Base-by-base conservation (phyloP, 1,140 invertebrate genomes). In the Drosophila dunni region DNA sequence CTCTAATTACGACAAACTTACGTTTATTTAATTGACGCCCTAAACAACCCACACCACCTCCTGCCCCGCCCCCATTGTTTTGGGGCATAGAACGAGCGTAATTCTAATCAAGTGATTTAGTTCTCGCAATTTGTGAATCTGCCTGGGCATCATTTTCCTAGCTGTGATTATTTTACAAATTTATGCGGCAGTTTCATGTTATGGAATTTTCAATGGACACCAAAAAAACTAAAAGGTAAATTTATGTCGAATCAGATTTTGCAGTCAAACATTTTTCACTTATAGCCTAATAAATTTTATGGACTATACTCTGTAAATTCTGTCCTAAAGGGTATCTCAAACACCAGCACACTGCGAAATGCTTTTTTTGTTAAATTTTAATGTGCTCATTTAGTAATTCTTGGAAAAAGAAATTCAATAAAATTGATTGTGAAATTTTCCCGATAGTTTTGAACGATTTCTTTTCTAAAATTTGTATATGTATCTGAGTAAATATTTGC, bases 171-270 rank as follows among this genome's bases (percentile, higher is more conserved):
- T 75, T 79, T 89, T 56, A 79, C 81, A 91, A 91, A 91, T 91
- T 82, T 91, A 91, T 91, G 89, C 89, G 71, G 71, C 81, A 89
- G 75, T 91, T 91, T 91, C 73, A 91, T 91, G 89, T 91, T 91
- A 91, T 91, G 89, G 89, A 91, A 91, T 75, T 91, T 91, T 78
- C 89, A 91, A 91, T 91, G 89, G 89, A 91, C 88, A 78, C 89
- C 85, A 91, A 91, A 91, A 91, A 91, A 91, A 89, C 76, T 91
- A 91, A 91, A 89, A 91, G 89, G 89, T 91, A 74, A 74, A 53
- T 40, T 46, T 34, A 13, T 8, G 7, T 51, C 24, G 24, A 51
- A 20, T 45, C 56, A 11, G 33, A 48, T 48, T 45, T 45, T 33
- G 33, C 13, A 10, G 5, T 24, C n/a, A 10, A 63, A 63, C 20